Percentiles rank a stretch among this genome's conserved stretches.
These are phyloP conservation scores for Etheostoma spectabile DNA, from an alignment of 2,113 vertebrate genomes.

Conservation along the genomic window DNA sequence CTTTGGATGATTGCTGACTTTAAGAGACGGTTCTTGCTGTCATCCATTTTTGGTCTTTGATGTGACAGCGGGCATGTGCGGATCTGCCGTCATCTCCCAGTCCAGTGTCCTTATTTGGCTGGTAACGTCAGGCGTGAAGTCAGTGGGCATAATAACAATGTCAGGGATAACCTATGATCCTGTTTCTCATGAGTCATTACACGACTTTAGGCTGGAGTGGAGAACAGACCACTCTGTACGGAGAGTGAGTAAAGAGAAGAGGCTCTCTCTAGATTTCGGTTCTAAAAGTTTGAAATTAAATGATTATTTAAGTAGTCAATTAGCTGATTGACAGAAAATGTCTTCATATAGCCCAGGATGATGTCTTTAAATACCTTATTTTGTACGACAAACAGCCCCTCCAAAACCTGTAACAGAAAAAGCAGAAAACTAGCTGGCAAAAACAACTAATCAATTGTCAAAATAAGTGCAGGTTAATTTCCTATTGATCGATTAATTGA, in stretches of 20 bases:
- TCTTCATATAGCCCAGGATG: neutral
- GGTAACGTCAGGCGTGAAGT: conserved; percentile 53
- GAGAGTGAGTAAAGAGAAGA: conserved; percentile 4
- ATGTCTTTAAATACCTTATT: neutral
- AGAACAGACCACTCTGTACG: conserved; percentile 18
- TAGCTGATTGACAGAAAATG: neutral
- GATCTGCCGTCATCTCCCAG: conserved; percentile 35
- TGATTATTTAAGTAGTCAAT: neutral
- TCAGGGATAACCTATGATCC: conserved; percentile 46
- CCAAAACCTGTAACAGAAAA: neutral
- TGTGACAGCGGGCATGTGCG: conserved; percentile 16
- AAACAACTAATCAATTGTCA: neutral
- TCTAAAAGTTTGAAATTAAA: neutral
- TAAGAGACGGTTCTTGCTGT: neutral
- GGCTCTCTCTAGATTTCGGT: neutral
- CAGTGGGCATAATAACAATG: conserved; percentile 41
- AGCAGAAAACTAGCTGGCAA: neutral
- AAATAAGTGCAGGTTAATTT: neutral
- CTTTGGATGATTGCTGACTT: neutral
- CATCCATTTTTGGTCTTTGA: conserved; percentile 35
- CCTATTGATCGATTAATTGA: neutral
- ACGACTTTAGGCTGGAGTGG: conserved; percentile 37
- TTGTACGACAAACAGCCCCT: neutral
- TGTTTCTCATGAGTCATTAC: conserved; percentile 59
- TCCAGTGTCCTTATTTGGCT: conserved; percentile 65